Evolutionary conservation across 2,113 vertebrate species (phyloP).

Genomic region (Indicator maculatus): DNA sequence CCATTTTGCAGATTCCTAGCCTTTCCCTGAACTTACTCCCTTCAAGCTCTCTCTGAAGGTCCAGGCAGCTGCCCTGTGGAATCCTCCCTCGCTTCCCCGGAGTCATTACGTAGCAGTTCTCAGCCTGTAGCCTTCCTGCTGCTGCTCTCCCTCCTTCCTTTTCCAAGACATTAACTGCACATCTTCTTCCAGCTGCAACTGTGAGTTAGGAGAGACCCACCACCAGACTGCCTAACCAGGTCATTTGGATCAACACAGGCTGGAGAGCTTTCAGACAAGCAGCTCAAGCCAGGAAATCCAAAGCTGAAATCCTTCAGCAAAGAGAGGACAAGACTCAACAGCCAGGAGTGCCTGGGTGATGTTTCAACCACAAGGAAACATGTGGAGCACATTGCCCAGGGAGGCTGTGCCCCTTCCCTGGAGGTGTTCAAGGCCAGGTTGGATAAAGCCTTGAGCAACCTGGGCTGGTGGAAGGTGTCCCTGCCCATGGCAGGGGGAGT

Average conservation of each 20-base stretch:
- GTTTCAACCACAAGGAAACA: not conserved
- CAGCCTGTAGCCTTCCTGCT: fast-evolving
- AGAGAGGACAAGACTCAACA: not conserved
- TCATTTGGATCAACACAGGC: not conserved
- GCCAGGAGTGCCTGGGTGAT: not conserved
- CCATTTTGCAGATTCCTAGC: conserved; percentile 16
- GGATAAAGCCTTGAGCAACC: no score
- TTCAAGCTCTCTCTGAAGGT: not conserved
- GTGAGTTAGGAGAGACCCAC: not conserved
- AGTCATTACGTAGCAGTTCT: not conserved
- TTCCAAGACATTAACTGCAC: not conserved
- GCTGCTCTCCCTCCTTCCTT: not conserved
- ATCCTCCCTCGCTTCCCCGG: not conserved
- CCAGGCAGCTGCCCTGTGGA: not conserved
- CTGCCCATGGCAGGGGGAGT: no score
- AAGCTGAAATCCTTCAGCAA: not conserved
- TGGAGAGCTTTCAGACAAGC: conserved; percentile 14
- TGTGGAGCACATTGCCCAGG: no score
- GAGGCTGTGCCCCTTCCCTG: no score
- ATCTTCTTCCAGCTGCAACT: conserved; percentile 32
- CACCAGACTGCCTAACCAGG: not conserved
- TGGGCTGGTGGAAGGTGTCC: no score
- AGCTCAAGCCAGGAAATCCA: conserved; percentile 12
- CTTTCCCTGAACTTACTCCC: conserved; percentile 26
- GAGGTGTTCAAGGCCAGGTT: no score